Conservation (phyloP, 1,140 invertebrate species). For the Brachionus rotundiformis region DNA sequence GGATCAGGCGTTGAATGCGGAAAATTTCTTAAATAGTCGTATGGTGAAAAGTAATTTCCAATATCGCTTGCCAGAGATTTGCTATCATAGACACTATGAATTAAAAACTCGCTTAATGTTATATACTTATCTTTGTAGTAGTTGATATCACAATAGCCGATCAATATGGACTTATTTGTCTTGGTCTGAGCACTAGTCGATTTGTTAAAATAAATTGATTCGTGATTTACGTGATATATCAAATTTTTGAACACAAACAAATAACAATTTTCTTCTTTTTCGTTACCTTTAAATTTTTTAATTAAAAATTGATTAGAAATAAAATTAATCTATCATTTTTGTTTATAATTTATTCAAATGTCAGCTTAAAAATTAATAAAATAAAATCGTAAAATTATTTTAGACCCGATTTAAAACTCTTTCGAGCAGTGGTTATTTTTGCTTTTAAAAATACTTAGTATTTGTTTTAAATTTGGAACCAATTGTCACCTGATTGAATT, state of each 20-base stretch:
- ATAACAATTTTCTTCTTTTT: conserved; percentile 42
- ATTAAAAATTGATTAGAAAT: too few relatives aligned
- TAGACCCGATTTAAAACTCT: neutral
- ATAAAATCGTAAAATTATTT: neutral
- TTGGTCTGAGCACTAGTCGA: neutral
- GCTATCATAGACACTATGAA: conserved; percentile 35
- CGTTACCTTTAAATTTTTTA: conserved; percentile 44
- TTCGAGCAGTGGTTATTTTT: neutral
- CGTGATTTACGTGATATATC: neutral
- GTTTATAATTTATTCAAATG: neutral
- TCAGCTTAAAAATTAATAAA: too few relatives aligned
- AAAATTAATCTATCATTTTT: neutral
- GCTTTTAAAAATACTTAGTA: too few relatives aligned
- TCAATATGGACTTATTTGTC: neutral
- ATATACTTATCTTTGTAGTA: conserved; percentile 46
- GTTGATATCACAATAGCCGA: conserved; percentile 15
- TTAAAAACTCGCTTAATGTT: conserved; percentile 32
- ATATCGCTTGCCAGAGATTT: neutral
- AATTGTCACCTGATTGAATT: neutral
- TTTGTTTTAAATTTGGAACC: neutral
- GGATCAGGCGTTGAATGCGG: neutral
- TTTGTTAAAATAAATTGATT: neutral
- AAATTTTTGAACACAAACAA: conserved; percentile 40
- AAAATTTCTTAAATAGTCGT: conserved; percentile 2
- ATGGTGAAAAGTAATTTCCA: neutral